Evolutionary conservation across 2,113 vertebrate genomes (phyloP).

Genomic region (Erpornis zantholeuca): DNA sequence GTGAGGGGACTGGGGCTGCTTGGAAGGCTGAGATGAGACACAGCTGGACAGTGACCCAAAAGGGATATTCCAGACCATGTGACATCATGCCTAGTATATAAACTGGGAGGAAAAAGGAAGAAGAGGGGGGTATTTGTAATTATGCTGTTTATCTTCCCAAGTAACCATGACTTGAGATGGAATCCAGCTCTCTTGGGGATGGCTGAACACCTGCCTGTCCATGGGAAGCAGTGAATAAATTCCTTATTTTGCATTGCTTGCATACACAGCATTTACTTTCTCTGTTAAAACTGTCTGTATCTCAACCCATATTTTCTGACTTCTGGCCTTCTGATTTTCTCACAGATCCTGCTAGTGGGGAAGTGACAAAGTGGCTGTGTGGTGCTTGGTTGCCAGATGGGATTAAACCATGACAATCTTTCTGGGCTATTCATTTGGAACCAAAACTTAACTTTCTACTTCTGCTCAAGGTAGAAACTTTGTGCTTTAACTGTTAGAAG

Average conservation of each 20-base stretch:
- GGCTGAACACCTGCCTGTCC: neutral
- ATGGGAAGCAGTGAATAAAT: neutral
- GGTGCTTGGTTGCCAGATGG: neutral
- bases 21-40: neutral
- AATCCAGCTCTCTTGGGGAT: neutral
- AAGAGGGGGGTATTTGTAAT: neutral
- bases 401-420: neutral
- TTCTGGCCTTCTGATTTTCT: neutral
- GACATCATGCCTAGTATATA: neutral
- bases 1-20: neutral
- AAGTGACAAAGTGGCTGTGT: neutral
- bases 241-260: neutral
- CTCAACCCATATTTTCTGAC: neutral
- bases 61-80: neutral
- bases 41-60: neutral
- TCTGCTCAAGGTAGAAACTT: neutral
- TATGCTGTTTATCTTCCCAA: neutral
- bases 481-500: neutral
- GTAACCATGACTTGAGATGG: rapidly evolving
- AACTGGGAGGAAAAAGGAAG: neutral
- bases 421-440: neutral
- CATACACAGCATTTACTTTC: neutral
- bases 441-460: neutral
- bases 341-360: neutral
- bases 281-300: neutral